These are phyloP conservation scores for Urocynchramus pylzowi DNA, from an alignment of 2,113 vertebrate genomes.

Conservation along the genomic window DNA sequence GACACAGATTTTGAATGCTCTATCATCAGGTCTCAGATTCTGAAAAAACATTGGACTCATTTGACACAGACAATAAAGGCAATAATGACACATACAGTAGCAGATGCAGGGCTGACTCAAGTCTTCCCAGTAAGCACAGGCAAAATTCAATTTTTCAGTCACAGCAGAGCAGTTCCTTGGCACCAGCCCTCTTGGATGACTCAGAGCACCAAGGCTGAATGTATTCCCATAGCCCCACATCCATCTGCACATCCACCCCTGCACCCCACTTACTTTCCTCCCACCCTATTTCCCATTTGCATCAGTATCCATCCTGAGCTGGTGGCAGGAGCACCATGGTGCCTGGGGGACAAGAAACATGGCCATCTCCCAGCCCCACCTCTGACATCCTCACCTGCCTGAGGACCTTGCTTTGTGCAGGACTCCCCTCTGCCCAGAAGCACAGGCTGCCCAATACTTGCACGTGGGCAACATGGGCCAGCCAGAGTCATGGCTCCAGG, in stretches of 20 bases:
- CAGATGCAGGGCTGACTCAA: slow-evolving; percentile 40
- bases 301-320: neutral
- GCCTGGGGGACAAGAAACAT: neutral
- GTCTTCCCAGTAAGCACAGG: slow-evolving; percentile 25
- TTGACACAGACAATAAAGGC: neutral
- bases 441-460: neutral
- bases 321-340: accelerated
- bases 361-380: neutral
- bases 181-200: slow-evolving; percentile 41
- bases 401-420: neutral
- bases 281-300: neutral
- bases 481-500: neutral
- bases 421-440: neutral
- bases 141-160: slow-evolving; percentile 37
- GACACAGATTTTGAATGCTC: neutral
- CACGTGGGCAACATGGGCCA: accelerated
- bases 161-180: slow-evolving; percentile 22
- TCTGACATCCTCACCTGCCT: neutral
- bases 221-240: neutral
- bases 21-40: neutral
- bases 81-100: neutral
- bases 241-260: neutral
- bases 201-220: neutral
- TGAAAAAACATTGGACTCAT: neutral
- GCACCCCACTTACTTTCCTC: neutral